Base-by-base conservation (phyloP, 2,888 invertebrate species). In the Acanthosoma haemorrhoidale region DNA sequence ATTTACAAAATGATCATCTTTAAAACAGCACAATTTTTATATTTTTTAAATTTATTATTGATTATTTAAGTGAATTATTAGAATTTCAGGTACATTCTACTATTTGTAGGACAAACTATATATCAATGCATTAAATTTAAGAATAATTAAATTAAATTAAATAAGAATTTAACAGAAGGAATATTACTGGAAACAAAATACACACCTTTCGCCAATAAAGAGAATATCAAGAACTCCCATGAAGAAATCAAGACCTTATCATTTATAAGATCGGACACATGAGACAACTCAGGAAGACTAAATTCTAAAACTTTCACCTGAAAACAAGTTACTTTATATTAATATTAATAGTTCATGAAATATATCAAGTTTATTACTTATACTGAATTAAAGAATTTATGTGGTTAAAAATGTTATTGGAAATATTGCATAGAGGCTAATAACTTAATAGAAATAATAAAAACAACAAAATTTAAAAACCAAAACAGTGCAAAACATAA, bases 201-300 rank as follows among this genome's bases (percentile, higher is more conserved):
- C 13, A 63, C 72, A 75, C 75, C 74, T 74, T 67, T 73, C 4
- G 63, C 70, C 4, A 75, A 63, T 15, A 74, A 73, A 36, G 71
- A 70, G 4, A 71, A 67, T 8, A 75, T 51, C 25, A 73, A 68
- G 39, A 61, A 60, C 67, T 74, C 73, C 75, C 75, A 75, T 16
- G 75, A 73, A 43, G 69, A 68, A 68, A 72, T 74, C 31, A 75
- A 73, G 5, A 71, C 58, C 1, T 68, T 41, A 41, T 69, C 59
- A 63, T 74, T 70, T 21, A 75, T 36, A 18, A 70, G 61, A 32
- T 75, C 72, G 66, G 73, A 71, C 21, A 72, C 71, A 41, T 70
- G 67, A 29, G 72, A 71, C 29, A 75, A 69, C 67, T 73, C 68
- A 16, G 73, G 70, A 34, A 75, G 67, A n/a, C 71, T 67, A 58